A percentile compares a stretch with the other conserved stretches of the same genome.
These are phyloP conservation scores for Pituophis catenifer DNA, from an alignment of 2,113 vertebrate genomes.

Conservation along the genomic window DNA sequence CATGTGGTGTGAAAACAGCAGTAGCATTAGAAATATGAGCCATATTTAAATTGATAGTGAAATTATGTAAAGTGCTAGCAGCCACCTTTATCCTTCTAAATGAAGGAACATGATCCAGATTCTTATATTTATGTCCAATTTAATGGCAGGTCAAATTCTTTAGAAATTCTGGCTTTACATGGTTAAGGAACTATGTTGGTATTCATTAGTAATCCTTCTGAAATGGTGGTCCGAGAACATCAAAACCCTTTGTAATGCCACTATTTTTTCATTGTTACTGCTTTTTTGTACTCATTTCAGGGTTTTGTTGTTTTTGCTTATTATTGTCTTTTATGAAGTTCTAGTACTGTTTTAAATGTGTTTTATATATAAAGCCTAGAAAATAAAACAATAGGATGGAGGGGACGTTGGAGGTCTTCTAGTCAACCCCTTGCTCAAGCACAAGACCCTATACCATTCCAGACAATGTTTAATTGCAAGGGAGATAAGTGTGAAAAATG, in stretches of 20 bases:
- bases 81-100: background rate
- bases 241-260: background rate
- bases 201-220: background rate
- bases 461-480: background rate
- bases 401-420: background rate
- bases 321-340: background rate
- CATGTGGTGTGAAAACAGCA: constrained; percentile 4
- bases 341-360: background rate
- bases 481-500: too few species aligned
- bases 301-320: background rate
- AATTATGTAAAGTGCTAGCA: background rate
- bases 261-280: background rate
- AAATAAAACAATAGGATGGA: background rate
- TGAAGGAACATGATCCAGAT: background rate
- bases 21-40: background rate
- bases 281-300: background rate
- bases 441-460: background rate
- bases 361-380: background rate
- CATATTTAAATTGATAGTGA: background rate
- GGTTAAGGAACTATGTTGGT: background rate
- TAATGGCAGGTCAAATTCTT: background rate
- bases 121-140: background rate
- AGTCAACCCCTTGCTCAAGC: background rate
- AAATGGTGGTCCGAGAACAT: background rate
- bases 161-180: background rate